phyloP scores from a whole-genome alignment of 1,140 invertebrate species.

The Habropoda laboriosa region DNA sequence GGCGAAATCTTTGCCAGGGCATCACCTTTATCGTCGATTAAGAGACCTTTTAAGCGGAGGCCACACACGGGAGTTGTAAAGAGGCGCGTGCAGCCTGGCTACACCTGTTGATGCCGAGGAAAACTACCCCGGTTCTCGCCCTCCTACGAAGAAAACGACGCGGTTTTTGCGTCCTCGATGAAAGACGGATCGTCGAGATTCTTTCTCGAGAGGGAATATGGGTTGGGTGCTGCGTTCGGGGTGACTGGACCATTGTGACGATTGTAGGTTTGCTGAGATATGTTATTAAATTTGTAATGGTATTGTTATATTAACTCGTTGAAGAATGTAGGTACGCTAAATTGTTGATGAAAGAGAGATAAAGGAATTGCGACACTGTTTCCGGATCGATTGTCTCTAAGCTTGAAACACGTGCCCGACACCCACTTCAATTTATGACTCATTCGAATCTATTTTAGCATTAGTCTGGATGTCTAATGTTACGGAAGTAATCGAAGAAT shows the following conservation, averaged over 20 bases:
- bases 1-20: neutral
- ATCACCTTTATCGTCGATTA: conserved; percentile 20
- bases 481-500: no score
- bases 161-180: neutral
- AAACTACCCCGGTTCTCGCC: neutral
- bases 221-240: neutral
- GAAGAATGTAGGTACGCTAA: no score
- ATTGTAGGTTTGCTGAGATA: neutral
- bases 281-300: no score
- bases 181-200: neutral
- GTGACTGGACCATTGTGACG: neutral
- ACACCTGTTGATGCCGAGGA: conserved; percentile 58
- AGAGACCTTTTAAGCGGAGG: conserved; percentile 5
- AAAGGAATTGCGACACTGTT: no score
- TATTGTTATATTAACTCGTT: no score
- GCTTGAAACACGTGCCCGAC: no score
- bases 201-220: neutral
- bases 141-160: conserved; percentile 9
- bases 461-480: no score
- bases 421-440: no score
- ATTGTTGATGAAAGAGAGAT: no score
- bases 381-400: no score
- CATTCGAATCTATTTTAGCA: no score
- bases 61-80: conserved; percentile 14
- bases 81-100: neutral